These are phyloP conservation scores for Xiphophorus maculatus DNA, from an alignment of 2,113 vertebrate species.

Conservation along the genomic window DNA sequence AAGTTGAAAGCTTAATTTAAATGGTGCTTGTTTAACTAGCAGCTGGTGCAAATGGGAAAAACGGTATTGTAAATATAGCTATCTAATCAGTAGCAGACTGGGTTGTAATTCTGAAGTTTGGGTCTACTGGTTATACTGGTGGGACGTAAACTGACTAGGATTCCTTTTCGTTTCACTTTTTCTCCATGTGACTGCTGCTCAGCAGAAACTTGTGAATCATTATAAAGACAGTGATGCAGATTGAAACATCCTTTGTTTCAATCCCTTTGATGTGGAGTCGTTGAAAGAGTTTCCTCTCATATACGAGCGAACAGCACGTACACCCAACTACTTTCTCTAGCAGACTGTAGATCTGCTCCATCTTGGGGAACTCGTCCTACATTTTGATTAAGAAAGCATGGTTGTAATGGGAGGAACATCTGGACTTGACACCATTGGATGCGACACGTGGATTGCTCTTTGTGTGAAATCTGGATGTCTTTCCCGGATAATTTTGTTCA, in stretches of 20 bases:
- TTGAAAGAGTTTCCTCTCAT: neutral
- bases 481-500: slow-evolving; percentile 25
- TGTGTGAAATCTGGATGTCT: slow-evolving; percentile 35
- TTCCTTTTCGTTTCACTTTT: too few species aligned
- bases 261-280: neutral
- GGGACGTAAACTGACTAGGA: too few species aligned
- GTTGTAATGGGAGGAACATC: slow-evolving; percentile 40
- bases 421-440: slow-evolving; percentile 30
- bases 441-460: slow-evolving; percentile 16
- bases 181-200: too few species aligned
- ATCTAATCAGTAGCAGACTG: neutral
- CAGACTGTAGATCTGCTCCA: neutral
- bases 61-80: neutral
- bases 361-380: neutral
- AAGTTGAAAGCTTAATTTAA: neutral
- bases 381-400: slow-evolving; percentile 30
- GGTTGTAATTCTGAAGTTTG: too few species aligned
- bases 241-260: neutral
- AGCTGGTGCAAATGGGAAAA: neutral
- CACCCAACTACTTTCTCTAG: neutral
- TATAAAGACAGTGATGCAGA: neutral
- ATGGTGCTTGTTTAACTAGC: neutral
- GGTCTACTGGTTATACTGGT: too few species aligned
- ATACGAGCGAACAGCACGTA: neutral
- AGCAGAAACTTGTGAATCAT: too few species aligned